Evolutionary conservation across 2,113 vertebrate species (phyloP), one percentile per base, ranked within the genome.

Genomic region (Eretmochelys imbricata): DNA sequence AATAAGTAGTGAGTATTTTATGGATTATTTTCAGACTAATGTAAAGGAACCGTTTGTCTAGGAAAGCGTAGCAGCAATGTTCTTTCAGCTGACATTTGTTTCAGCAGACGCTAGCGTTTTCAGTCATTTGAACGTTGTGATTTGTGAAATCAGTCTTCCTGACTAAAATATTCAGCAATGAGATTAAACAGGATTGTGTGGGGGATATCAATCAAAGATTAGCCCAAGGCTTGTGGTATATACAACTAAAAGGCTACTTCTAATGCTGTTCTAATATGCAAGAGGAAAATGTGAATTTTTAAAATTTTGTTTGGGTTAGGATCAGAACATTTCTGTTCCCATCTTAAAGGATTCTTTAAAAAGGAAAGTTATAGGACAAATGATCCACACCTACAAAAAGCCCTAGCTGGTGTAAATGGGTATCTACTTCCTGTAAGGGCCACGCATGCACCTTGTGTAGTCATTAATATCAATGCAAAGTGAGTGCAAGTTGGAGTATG

Each of bases 151-250:
- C 53, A 51, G 35, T 87, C 38, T 87, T 83, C 24, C 69, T 82
- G 69, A 51, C 80, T 83, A 92, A 92, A 88, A 92, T 84, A 54
- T 92, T 92, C 85, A 69, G 80, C 35, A 31, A 42, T 49, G 57
- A 80, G 87, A 22, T 80, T 91, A 91, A 87, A 89, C 8, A 2
- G 48, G 25, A 16, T 53, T 78, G 10, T 78, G 14, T 12, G 14
- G 11, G 38, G 20, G 84, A 35, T 87, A 89, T 19, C 12, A 79
- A 78, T 72, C 17, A 93, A 88, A 91, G 83, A 75, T 62, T 65
- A 80, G 27, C 48, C 42, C 6, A 2, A 85, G 51, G 12, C 50
- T 83, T 88, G 55, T 80, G 27, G 49, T 84, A 57, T 50, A 80
- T 31, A 27, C 31, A 50, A 14, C 69, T 79, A 31, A 9, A 5